Conservation (phyloP, 2,888 invertebrate genomes). For the Chirona hameri region DNA sequence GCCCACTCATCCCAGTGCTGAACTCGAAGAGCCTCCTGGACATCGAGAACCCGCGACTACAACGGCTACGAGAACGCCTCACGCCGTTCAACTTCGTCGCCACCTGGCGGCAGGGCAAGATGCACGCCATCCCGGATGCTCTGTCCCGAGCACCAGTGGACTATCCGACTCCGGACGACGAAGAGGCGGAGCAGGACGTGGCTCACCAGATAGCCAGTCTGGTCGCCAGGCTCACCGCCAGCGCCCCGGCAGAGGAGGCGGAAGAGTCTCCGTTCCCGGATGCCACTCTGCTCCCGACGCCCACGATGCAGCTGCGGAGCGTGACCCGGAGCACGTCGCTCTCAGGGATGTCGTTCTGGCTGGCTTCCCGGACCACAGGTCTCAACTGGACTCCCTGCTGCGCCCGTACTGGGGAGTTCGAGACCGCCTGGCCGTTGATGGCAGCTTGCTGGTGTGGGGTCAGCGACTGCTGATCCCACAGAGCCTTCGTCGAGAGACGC, state of each 20-base stretch:
- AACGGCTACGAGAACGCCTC: conserved; percentile 30
- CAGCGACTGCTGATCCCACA: not conserved
- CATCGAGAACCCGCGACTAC: conserved; percentile 33
- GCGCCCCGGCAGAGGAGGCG: not conserved
- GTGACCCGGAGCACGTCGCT: conserved; percentile 1
- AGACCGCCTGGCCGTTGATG: conserved; percentile 1
- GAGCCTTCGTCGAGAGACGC: conserved; percentile 5
- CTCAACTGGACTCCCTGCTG: not conserved
- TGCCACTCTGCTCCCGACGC: conserved; percentile 24
- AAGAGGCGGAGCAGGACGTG: not conserved
- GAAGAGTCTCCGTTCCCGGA: not conserved
- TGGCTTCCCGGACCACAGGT: conserved; percentile 29
- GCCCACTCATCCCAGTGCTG: conserved; percentile 33
- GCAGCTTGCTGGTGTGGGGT: conserved; percentile 12
- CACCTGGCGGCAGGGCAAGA: conserved; percentile 28
- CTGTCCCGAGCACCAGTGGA: conserved; percentile 31
- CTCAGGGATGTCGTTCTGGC: conserved; percentile 1
- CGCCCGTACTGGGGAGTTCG: conserved; percentile 28
- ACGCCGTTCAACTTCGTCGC: conserved; percentile 30
- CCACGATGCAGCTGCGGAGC: conserved; percentile 11
- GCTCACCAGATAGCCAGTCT: not conserved
- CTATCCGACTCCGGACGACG: not conserved
- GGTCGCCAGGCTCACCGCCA: not conserved
- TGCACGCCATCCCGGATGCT: conserved; percentile 32
- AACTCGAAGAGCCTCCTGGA: conserved; percentile 31